Conservation (phyloP, 2,888 invertebrate species). For the Spodoptera exigua region DNA sequence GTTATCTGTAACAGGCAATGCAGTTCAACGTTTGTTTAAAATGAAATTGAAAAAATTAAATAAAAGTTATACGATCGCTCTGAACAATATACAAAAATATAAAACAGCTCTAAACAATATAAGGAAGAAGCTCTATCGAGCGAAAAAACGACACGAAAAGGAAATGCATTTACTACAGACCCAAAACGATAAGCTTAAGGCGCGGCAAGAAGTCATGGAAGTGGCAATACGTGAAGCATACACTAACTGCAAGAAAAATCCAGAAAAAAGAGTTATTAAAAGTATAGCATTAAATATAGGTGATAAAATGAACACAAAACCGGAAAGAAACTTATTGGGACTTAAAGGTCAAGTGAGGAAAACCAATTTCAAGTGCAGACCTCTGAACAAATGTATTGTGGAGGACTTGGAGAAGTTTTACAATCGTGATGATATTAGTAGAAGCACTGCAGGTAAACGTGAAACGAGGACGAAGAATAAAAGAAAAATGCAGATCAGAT, state of each 20-base stretch:
- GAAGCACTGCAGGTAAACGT: not conserved
- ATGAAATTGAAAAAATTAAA: no score
- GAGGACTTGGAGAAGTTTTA: no score
- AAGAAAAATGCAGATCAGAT: conserved; percentile 6
- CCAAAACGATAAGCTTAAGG: conserved; percentile 12
- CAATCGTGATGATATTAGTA: conserved; percentile 8
- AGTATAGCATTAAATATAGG: no score
- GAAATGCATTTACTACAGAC: conserved; percentile 6
- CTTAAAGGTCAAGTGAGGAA: conserved; percentile 11
- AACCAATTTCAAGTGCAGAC: no score
- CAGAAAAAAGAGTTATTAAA: conserved; percentile 13
- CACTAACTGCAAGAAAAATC: no score
- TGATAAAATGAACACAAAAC: no score
- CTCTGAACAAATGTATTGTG: no score
- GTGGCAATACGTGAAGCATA: no score
- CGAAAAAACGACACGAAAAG: conserved; percentile 3
- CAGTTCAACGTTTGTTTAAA: no score
- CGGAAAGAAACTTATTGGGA: conserved; percentile 9
- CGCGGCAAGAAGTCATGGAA: no score
- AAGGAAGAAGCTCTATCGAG: conserved; percentile 9
- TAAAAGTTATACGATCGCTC: no score
- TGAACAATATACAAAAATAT: conserved; percentile 4
- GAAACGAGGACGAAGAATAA: conserved; percentile 5
- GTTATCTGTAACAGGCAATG: no score
- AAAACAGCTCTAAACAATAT: conserved; percentile 12